Evolutionary conservation across 1,140 invertebrate species (phyloP).

Genomic region (Myzus persicae): DNA sequence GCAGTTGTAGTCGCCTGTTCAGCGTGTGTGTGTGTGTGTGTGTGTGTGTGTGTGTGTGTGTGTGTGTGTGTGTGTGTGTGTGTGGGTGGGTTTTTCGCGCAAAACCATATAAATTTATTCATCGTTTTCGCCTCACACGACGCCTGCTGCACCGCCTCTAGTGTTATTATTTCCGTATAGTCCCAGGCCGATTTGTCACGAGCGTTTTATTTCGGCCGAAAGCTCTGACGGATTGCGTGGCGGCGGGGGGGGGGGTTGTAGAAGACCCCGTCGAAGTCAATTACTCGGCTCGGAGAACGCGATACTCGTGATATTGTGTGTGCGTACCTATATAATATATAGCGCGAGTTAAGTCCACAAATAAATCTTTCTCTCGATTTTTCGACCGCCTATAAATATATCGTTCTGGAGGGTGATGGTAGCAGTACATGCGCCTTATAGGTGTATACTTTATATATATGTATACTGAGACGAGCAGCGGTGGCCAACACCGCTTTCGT

Average conservation of each 20-base stretch:
- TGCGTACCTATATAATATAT: neutral
- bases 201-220: slow-evolving; percentile 40
- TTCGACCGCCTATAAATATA: slow-evolving; percentile 46
- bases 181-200: slow-evolving; percentile 38
- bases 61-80: too few species aligned
- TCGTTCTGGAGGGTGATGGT: neutral
- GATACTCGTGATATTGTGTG: neutral
- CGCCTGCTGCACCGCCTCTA: neutral
- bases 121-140: slow-evolving; percentile 51
- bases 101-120: slow-evolving; percentile 39
- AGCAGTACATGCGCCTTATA: neutral
- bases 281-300: slow-evolving; percentile 30
- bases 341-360: slow-evolving; percentile 27
- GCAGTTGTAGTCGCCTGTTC: too few species aligned
- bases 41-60: too few species aligned
- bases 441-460: neutral
- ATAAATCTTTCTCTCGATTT: slow-evolving; percentile 56
- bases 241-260: neutral
- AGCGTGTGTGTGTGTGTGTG: neutral
- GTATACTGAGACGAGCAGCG: neutral
- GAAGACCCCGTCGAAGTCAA: slow-evolving; percentile 21
- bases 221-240: slow-evolving; percentile 42
- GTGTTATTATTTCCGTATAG: slow-evolving; percentile 21
- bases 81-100: neutral
- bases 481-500: neutral